Evolutionary conservation across 2,888 invertebrate species (phyloP), one percentile per base, ranked within the genome.

Genomic region (Pherbina coryleti): DNA sequence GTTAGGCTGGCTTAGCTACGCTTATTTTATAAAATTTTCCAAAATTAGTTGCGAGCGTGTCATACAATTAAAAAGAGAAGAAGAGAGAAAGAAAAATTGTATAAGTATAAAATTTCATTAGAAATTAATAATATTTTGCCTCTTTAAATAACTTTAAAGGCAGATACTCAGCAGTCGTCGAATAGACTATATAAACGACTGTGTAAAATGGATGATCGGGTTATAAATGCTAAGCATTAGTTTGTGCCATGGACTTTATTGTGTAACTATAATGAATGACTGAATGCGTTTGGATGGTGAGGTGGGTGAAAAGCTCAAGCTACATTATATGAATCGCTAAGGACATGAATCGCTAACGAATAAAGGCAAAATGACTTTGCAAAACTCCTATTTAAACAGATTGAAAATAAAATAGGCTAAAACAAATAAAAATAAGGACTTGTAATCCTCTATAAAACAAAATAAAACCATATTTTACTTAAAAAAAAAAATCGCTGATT

Each of bases 1-100:
- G 87, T 87, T 88, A 88, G 86, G 87, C 86, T 87, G 88, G 86
- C 86, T 88, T 87, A 87, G 86, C 87, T 88, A 83, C 81, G 84
- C 83, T 79, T 57, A 66, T 71, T 37, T 67, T 75, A 37, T 72
- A 76, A 31, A 49, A 64, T 78, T 75, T 74, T 79, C 78, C 79
- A 79, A 83, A 78, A 80, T 79, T 81, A 77, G 78, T 81, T 82
- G 71, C 80, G 81, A 81, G 82, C 80, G 81, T 81, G 81, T 57
- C 77, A 77, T 80, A 64, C 77, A 60, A 64, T 81, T 77, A 80
- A 80, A 81, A 76, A 82, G 80, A 80, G 78, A 79, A 79, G 71
- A 55, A 83, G 78, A 83, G 79, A 83, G 78, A 80, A 76, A 79
- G 80, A 70, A 82, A 55, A 80, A 75, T 80, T 11, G 44, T 44